Evolutionary conservation across 2,113 vertebrate genomes (phyloP).

Genomic region (Poecile atricapillus): DNA sequence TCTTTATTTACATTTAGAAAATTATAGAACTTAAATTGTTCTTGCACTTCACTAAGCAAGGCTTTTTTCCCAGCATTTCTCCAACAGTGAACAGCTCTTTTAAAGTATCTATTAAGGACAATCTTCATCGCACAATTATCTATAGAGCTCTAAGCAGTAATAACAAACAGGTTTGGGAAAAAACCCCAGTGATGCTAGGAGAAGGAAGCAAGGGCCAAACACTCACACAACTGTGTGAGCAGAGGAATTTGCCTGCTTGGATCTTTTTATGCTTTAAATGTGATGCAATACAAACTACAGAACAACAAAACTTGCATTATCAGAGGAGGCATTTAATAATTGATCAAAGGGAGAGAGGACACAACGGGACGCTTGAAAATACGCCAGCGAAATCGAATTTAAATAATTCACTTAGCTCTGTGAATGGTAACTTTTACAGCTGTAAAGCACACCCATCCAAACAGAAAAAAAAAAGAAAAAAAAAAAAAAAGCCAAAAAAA

Average conservation of each 20-base stretch:
- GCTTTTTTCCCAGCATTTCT: not conserved
- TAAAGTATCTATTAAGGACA: not conserved
- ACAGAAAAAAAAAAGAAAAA: not conserved
- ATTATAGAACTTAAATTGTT: not conserved
- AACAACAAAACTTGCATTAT: not conserved
- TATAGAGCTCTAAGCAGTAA: not conserved
- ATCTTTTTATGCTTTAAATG: not conserved
- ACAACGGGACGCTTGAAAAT: conserved; percentile 13
- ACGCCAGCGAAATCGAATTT: conserved; percentile 20
- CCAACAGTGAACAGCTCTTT: not conserved
- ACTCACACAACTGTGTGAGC: not conserved
- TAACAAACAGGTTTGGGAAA: not conserved
- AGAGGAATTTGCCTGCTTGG: not conserved
- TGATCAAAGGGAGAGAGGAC: not conserved
- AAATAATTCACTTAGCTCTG: conserved; percentile 57
- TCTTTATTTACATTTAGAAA: not conserved
- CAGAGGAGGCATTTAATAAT: not conserved
- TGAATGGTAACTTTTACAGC: conserved; percentile 30
- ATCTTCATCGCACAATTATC: not conserved
- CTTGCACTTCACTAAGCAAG: not conserved
- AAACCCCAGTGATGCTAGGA: not conserved
- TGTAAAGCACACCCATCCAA: conserved; percentile 26
- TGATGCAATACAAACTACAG: not conserved
- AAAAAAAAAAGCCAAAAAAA: not conserved
- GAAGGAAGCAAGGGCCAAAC: not conserved